These are phyloP conservation scores for Corvus cornix DNA, from an alignment of 2,113 vertebrate genomes.

Conservation along the genomic window DNA sequence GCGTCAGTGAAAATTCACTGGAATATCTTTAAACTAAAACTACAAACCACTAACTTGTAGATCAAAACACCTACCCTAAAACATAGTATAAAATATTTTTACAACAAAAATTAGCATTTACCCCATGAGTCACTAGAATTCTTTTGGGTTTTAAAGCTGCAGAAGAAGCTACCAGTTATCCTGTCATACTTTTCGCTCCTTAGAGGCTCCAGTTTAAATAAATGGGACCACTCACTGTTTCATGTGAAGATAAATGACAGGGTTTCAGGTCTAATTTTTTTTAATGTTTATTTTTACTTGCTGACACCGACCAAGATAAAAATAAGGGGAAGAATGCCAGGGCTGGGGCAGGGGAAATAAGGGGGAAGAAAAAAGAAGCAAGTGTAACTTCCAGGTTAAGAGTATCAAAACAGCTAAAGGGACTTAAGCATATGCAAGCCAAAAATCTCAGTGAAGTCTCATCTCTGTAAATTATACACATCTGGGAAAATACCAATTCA, in stretches of 20 bases:
- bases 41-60: neutral
- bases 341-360: fast-evolving
- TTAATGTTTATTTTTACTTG: neutral
- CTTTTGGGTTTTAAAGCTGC: neutral
- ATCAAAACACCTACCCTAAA: neutral
- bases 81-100: neutral
- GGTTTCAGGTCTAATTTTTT: neutral
- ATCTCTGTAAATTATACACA: neutral
- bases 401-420: neutral
- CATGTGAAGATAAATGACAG: neutral
- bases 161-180: neutral
- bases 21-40: neutral
- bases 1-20: neutral
- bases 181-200: neutral
- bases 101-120: neutral
- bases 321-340: neutral
- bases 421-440: neutral
- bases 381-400: neutral
- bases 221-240: neutral
- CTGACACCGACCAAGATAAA: neutral
- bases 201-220: neutral
- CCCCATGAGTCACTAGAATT: neutral
- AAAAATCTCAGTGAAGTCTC: conserved; percentile 8
- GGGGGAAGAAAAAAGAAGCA: neutral
- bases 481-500: neutral